phyloP scores from a whole-genome alignment of 2,888 invertebrate species.

The Lamellibrachia satsuma region DNA sequence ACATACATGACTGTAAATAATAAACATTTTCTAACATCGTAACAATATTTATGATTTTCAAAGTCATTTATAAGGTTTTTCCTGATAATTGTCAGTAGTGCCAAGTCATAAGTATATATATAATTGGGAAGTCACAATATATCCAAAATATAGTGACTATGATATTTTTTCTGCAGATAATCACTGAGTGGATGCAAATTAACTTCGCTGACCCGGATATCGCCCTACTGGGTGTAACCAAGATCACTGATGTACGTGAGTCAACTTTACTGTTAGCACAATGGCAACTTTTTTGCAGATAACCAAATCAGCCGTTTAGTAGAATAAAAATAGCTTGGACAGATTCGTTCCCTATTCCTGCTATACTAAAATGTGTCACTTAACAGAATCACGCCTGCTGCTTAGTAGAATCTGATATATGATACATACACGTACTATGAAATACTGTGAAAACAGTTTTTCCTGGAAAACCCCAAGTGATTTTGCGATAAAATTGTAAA shows the following conservation, averaged over 20 bases:
- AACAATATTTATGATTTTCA: neutral
- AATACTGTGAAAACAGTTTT: too few species aligned
- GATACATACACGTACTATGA: too few species aligned
- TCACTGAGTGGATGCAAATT: slow-evolving; percentile 58
- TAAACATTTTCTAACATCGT: neutral
- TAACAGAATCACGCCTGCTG: too few species aligned
- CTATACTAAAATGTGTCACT: too few species aligned
- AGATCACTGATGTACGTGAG: slow-evolving; percentile 59
- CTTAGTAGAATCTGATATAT: too few species aligned
- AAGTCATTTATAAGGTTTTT: neutral
- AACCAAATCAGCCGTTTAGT: too few species aligned
- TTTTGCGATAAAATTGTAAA: too few species aligned
- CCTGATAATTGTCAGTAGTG: neutral
- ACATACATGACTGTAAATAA: neutral
- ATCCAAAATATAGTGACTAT: neutral
- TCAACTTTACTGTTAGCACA: neutral
- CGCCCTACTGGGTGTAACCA: slow-evolving; percentile 56
- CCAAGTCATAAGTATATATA: neutral
- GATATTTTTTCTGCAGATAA: slow-evolving; percentile 47
- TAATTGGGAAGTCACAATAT: neutral
- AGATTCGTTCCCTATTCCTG: too few species aligned
- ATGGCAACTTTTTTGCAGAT: too few species aligned
- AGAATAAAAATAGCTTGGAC: too few species aligned
- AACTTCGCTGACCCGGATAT: slow-evolving; percentile 57
- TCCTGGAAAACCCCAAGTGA: too few species aligned